A percentile compares a stretch with the other conserved stretches of the same genome.
phyloP scores from a whole-genome alignment of 1,140 invertebrate species.

The Drosophila ironensis region DNA sequence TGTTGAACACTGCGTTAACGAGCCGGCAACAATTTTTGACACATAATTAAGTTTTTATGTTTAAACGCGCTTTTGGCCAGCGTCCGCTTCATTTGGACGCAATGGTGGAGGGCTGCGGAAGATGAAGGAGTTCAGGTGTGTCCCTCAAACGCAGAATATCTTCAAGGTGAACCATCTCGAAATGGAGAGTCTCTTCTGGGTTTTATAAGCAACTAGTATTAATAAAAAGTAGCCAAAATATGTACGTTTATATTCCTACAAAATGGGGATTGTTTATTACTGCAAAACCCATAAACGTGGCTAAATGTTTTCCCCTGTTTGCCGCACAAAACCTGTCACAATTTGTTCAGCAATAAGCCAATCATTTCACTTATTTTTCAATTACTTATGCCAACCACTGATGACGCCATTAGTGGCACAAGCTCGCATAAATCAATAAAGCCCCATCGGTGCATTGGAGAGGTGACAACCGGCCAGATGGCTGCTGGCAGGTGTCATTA shows the following conservation, averaged over 20 bases:
- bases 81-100: conserved; percentile 17
- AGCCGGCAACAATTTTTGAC: conserved; percentile 63
- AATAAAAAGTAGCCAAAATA: too few species aligned
- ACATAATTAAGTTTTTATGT: conserved; percentile 79
- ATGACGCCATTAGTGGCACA: conserved; percentile 30
- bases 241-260: too few species aligned
- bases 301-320: neutral
- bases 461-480: conserved; percentile 29
- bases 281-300: too few species aligned
- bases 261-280: too few species aligned
- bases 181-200: neutral
- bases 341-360: neutral
- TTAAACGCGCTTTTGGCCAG: conserved; percentile 40
- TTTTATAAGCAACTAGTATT: too few species aligned
- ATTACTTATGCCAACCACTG: conserved; percentile 11
- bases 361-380: neutral
- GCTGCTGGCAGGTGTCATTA: conserved; percentile 42
- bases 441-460: conserved; percentile 47
- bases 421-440: conserved; percentile 66
- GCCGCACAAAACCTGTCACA: too few species aligned
- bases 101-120: neutral
- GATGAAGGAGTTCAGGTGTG: neutral
- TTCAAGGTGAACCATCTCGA: neutral
- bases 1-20: conserved; percentile 57
- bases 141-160: conserved; percentile 13